These are phyloP conservation scores for Zaprionus lachaisei DNA, from an alignment of 1,140 invertebrate genomes.

Conservation along the genomic window DNA sequence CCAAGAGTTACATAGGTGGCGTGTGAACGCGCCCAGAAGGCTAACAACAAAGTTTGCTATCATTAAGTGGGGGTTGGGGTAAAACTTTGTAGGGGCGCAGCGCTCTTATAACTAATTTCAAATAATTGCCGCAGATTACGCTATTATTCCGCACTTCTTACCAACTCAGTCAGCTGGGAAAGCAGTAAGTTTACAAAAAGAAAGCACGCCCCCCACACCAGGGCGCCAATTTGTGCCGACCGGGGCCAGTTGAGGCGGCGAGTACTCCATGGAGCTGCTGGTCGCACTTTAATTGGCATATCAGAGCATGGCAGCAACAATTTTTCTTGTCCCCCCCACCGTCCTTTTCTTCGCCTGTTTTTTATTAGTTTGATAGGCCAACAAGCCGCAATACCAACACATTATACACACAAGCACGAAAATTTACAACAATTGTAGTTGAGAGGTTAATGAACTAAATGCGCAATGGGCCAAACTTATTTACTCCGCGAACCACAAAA, in stretches of 20 bases:
- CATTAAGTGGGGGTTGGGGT: background rate
- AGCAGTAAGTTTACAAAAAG: slow-evolving; percentile 36
- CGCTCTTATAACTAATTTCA: slow-evolving; percentile 69
- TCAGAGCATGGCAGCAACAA: slow-evolving; percentile 67
- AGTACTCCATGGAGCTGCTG: slow-evolving; percentile 44
- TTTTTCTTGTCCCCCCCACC: slow-evolving; percentile 45
- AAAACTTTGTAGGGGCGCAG: slow-evolving; percentile 33
- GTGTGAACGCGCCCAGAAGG: background rate
- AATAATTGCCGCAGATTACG: slow-evolving; percentile 73
- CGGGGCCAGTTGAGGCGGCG: background rate
- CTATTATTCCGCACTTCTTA: slow-evolving; percentile 58
- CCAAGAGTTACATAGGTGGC: background rate
- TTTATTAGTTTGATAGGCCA: slow-evolving; percentile 74
- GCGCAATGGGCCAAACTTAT: slow-evolving; percentile 78
- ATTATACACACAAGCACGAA: slow-evolving; percentile 48
- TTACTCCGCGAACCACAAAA: slow-evolving; percentile 52
- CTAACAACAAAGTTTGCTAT: slow-evolving; percentile 3
- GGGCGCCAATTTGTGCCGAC: slow-evolving; percentile 22
- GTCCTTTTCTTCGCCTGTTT: slow-evolving; percentile 27
- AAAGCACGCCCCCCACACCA: slow-evolving; percentile 62
- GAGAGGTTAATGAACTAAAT: slow-evolving; percentile 80
- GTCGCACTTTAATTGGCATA: slow-evolving; percentile 81
- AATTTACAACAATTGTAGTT: slow-evolving; percentile 79
- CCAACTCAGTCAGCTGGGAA: slow-evolving; percentile 23
- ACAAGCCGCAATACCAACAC: slow-evolving; percentile 11